Percentiles rank a stretch among this genome's conserved stretches.
These are phyloP conservation scores for Mythimna vitellina DNA, from an alignment of 2,888 invertebrate species.

Conservation along the genomic window DNA sequence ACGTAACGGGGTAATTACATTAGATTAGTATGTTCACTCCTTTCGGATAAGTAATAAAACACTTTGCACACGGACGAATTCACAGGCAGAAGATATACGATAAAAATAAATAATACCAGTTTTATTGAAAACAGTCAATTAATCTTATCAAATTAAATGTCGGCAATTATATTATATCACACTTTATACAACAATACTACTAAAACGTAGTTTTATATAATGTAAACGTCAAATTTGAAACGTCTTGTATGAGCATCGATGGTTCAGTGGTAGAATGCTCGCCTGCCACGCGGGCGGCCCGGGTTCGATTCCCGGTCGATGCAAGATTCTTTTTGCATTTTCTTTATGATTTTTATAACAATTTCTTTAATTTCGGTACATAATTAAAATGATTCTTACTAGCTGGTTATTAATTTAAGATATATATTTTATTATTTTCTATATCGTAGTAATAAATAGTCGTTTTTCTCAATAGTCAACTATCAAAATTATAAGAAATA, in stretches of 20 bases:
- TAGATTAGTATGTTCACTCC: no score
- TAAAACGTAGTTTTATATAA: background rate
- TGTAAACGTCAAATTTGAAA: accelerated
- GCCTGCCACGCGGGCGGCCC: slow-evolving; percentile 91
- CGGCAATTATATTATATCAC: background rate
- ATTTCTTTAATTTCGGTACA: no score
- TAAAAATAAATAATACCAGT: no score
- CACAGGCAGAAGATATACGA: background rate
- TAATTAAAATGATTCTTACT: background rate
- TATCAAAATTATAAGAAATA: background rate
- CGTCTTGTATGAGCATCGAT: slow-evolving; percentile 80
- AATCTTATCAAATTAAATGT: background rate
- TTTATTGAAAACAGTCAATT: background rate
- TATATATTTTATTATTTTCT: background rate
- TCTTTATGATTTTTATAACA: background rate
- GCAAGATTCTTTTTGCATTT: slow-evolving; percentile 73
- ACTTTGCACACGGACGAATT: no score
- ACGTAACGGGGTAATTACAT: no score
- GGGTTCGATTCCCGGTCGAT: slow-evolving; percentile 90
- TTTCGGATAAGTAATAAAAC: no score
- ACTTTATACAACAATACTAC: background rate
- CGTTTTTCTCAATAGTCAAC: background rate
- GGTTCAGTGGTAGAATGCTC: slow-evolving; percentile 91
- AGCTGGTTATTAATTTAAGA: background rate
- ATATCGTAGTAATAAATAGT: no score